Evolutionary conservation across 2,113 vertebrate genomes (phyloP).

Genomic region (Hippoglossus stenolepis): DNA sequence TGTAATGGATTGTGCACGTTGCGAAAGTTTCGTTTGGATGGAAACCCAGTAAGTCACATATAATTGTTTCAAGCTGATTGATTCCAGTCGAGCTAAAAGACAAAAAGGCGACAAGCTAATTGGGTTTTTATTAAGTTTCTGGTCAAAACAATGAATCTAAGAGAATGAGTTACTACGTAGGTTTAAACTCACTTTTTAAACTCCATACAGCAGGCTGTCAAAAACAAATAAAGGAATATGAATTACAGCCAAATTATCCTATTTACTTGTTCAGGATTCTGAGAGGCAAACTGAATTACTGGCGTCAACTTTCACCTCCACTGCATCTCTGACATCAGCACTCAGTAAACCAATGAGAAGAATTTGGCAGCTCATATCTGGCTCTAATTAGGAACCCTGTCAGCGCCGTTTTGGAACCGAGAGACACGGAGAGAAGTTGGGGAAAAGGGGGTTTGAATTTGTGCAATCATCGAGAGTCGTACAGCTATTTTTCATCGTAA

Average conservation of each 20-base stretch:
- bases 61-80: slow-evolving; percentile 38
- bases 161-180: slow-evolving; percentile 27
- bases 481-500: slow-evolving; percentile 18
- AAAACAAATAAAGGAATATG: slow-evolving; percentile 32
- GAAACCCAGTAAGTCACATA: slow-evolving; percentile 8
- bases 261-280: slow-evolving; percentile 35
- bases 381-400: slow-evolving; percentile 72
- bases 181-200: slow-evolving; percentile 43
- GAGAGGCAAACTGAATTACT: slow-evolving; percentile 55
- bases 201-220: slow-evolving; percentile 24
- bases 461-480: slow-evolving; percentile 23
- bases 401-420: slow-evolving; percentile 42
- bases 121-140: slow-evolving; percentile 63
- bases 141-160: slow-evolving; percentile 47
- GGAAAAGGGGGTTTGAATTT: slow-evolving; percentile 33
- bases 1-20: not conserved
- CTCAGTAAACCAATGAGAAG: slow-evolving; percentile 67
- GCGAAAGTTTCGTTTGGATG: not conserved
- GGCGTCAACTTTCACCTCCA: slow-evolving; percentile 64
- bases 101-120: slow-evolving; percentile 42
- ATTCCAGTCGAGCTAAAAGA: slow-evolving; percentile 43
- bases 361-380: slow-evolving; percentile 75
- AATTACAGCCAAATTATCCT: slow-evolving; percentile 49
- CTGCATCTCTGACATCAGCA: slow-evolving; percentile 72
- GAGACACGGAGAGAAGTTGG: slow-evolving; percentile 23